Evolutionary conservation across 2,888 invertebrate species (phyloP).

Genomic region (Druceiella hillmani): DNA sequence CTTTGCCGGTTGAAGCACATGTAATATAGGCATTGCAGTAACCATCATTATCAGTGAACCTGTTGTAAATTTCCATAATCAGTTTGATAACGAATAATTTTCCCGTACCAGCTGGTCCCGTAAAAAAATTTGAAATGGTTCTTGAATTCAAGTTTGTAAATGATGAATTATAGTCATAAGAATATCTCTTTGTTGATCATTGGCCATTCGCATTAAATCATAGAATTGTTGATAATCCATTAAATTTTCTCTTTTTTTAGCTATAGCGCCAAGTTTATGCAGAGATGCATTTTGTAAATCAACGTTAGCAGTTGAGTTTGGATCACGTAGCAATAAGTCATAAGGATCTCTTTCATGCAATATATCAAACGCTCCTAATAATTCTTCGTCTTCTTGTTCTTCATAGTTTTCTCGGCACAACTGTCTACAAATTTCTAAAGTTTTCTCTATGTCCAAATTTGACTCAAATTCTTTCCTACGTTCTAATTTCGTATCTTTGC

Average conservation of each 20-base stretch:
- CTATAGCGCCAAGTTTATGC: conserved; percentile 23
- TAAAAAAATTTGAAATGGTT: conserved; percentile 25
- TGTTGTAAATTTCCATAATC: conserved; percentile 35
- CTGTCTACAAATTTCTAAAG: conserved; percentile 34
- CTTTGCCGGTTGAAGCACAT: conserved; percentile 33
- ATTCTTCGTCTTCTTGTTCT: conserved; percentile 2
- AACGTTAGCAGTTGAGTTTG: conserved; percentile 19
- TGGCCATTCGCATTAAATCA: conserved; percentile 22
- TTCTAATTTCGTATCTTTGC: no score
- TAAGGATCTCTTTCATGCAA: conserved; percentile 20
- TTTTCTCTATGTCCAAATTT: no score
- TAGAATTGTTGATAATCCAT: conserved; percentile 22
- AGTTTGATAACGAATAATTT: conserved; percentile 32
- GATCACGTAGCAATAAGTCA: conserved; percentile 17
- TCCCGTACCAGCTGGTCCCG: conserved; percentile 29
- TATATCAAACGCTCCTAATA: conserved; percentile 6
- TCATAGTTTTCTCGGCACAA: conserved; percentile 19
- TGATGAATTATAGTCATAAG: conserved; percentile 17
- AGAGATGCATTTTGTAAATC: conserved; percentile 22
- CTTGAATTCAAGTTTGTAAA: conserved; percentile 15
- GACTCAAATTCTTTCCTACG: no score
- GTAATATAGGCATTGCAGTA: conserved; percentile 32
- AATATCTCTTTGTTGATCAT: conserved; percentile 22
- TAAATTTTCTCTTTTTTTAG: conserved; percentile 24
- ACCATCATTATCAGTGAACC: conserved; percentile 30